A percentile compares a stretch with the other conserved stretches of the same genome.
These are phyloP conservation scores for Sebastes schlegelii DNA, from an alignment of 2,113 vertebrate species.

Conservation along the genomic window DNA sequence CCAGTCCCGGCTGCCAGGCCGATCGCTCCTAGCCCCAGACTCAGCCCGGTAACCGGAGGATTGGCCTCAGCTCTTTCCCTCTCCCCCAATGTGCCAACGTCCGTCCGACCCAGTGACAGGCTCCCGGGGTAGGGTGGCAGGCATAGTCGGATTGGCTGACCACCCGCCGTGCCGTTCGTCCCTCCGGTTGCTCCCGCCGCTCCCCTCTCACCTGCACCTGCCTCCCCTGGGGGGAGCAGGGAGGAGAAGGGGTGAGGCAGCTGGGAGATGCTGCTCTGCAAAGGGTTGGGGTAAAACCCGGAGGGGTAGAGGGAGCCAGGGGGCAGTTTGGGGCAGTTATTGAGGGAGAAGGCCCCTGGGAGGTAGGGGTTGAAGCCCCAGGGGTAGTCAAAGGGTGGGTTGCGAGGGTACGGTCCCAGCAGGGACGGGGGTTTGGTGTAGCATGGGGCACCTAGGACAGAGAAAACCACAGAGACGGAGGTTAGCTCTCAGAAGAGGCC, in stretches of 20 bases:
- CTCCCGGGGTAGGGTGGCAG: constrained; percentile 76
- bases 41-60: constrained; percentile 63
- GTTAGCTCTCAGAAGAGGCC: constrained; percentile 68
- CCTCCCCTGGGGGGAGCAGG: constrained; percentile 80
- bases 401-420: constrained; percentile 89
- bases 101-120: constrained; percentile 79
- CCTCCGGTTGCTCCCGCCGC: constrained; percentile 76
- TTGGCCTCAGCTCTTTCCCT: constrained; percentile 70
- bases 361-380: constrained; percentile 94
- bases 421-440: constrained; percentile 92
- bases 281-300: constrained; percentile 91
- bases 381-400: constrained; percentile 89
- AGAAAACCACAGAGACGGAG: constrained; percentile 64
- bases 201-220: constrained; percentile 75
- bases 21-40: constrained; percentile 77
- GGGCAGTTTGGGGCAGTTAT: constrained; percentile 90
- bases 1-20: constrained; percentile 68
- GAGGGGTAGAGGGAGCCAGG: constrained; percentile 91
- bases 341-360: constrained; percentile 89
- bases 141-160: constrained; percentile 77
- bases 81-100: constrained; percentile 76
- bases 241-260: constrained; percentile 88
- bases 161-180: constrained; percentile 78
- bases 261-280: constrained; percentile 87
- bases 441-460: constrained; percentile 84